These are phyloP conservation scores for Campoplex nolae DNA, from an alignment of 2,888 invertebrate species.

Conservation along the genomic window DNA sequence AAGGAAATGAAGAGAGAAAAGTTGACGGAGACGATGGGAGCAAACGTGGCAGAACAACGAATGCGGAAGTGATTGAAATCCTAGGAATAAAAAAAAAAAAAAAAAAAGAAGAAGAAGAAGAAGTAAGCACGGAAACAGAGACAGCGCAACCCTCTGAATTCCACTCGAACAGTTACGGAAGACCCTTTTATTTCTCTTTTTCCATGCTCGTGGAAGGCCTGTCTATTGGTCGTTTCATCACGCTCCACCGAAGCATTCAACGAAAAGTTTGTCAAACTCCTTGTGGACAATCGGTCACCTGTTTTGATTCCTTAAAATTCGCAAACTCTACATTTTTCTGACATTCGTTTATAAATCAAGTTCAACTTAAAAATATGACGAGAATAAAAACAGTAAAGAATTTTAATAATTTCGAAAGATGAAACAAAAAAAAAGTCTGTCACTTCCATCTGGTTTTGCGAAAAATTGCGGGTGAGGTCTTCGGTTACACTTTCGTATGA, in stretches of 20 bases:
- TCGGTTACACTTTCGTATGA: not conserved
- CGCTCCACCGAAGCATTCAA: constrained; percentile 40
- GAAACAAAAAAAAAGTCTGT: not conserved
- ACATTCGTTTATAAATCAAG: not conserved
- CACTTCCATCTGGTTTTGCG: not conserved
- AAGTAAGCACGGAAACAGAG: constrained; percentile 32
- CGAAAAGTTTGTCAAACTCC: constrained; percentile 45
- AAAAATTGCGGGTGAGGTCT: constrained; percentile 25
- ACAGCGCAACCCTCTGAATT: constrained; percentile 48
- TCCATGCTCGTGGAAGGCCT: constrained; percentile 20
- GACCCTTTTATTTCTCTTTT: constrained; percentile 14
- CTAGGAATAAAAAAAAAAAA: constrained; percentile 1
- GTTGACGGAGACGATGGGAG: not conserved
- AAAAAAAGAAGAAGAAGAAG: not conserved
- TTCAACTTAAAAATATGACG: not conserved
- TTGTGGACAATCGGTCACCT: constrained; percentile 28
- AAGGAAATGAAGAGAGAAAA: not conserved
- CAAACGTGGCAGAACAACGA: constrained; percentile 32
- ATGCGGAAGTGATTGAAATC: constrained; percentile 51
- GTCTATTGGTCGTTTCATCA: constrained; percentile 19
- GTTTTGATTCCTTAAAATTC: constrained; percentile 54
- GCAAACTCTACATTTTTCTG: not conserved
- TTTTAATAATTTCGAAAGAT: not conserved
- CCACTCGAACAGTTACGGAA: constrained; percentile 39
- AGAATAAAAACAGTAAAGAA: not conserved